A percentile compares a stretch with the other conserved stretches of the same genome.
Evolutionary conservation across 2,888 invertebrate genomes (phyloP).

Genomic region (Lasioglossum vierecki): DNA sequence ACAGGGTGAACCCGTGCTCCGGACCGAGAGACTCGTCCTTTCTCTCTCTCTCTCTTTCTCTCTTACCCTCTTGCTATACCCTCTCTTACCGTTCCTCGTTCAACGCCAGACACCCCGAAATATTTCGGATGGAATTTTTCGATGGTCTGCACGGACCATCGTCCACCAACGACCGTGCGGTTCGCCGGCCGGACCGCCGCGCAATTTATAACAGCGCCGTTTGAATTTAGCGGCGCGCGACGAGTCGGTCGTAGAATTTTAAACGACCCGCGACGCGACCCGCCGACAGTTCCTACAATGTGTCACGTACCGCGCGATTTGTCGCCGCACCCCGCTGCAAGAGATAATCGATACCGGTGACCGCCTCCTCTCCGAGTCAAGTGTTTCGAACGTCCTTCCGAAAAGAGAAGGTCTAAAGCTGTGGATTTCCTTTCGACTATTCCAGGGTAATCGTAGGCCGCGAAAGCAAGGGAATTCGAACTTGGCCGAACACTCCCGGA

Average conservation of each 20-base stretch:
- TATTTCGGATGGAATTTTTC: conserved; percentile 68
- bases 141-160: conserved; percentile 5
- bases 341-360: conserved; percentile 11
- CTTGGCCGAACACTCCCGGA: conserved; percentile 17
- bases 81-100: neutral
- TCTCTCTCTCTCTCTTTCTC: neutral
- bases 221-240: conserved; percentile 68
- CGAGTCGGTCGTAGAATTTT: conserved; percentile 66
- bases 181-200: conserved; percentile 29
- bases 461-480: neutral
- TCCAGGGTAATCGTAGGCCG: neutral
- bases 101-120: conserved; percentile 45
- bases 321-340: conserved; percentile 3
- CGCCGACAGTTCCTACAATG: conserved; percentile 52
- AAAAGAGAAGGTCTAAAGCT: neutral
- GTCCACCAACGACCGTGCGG: conserved; percentile 7
- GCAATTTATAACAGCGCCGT: conserved; percentile 69
- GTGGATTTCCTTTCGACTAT: conserved; percentile 20
- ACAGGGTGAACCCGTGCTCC: neutral
- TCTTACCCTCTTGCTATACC: neutral
- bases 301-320: conserved; percentile 36
- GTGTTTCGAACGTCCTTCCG: neutral
- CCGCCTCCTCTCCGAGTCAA: neutral
- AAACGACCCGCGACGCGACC: conserved; percentile 59
- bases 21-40: conserved; percentile 13